Conservation (phyloP, 2,113 vertebrate species). For the Lipophrys pholis region DNA sequence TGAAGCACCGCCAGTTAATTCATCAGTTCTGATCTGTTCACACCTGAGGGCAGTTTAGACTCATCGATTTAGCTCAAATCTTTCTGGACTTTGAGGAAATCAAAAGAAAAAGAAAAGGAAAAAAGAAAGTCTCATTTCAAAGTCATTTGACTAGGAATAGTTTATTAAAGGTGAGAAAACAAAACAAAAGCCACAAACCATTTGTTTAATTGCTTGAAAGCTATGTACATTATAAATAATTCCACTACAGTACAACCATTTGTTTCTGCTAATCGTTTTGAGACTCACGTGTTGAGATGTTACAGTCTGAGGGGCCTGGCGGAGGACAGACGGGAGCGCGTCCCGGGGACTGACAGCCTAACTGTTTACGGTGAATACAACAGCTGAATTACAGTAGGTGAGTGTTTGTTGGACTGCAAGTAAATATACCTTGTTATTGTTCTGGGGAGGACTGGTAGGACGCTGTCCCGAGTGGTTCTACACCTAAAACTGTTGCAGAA, state of each 20-base stretch:
- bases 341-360: slow-evolving; percentile 14
- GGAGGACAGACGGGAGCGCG: slow-evolving; percentile 19
- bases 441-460: slow-evolving; percentile 4
- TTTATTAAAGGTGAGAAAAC: slow-evolving; percentile 85
- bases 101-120: neutral
- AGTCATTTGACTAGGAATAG: slow-evolving; percentile 80
- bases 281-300: slow-evolving; percentile 61
- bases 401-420: slow-evolving; percentile 17
- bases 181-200: slow-evolving; percentile 78
- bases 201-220: slow-evolving; percentile 76
- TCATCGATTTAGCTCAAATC: too few relatives aligned
- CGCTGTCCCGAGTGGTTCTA: slow-evolving; percentile 35
- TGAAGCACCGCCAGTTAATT: too few relatives aligned
- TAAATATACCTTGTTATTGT: slow-evolving; percentile 36
- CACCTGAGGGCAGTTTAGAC: too few relatives aligned
- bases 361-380: slow-evolving; percentile 42
- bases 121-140: neutral
- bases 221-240: slow-evolving; percentile 87
- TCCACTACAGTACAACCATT: slow-evolving; percentile 77
- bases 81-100: too few relatives aligned
- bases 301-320: slow-evolving; percentile 34
- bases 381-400: slow-evolving; percentile 13
- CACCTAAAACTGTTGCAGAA: slow-evolving; percentile 26
- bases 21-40: too few relatives aligned
- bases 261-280: slow-evolving; percentile 60